Conservation (phyloP, 2,888 invertebrate genomes). For the Eupithecia insigniata region DNA sequence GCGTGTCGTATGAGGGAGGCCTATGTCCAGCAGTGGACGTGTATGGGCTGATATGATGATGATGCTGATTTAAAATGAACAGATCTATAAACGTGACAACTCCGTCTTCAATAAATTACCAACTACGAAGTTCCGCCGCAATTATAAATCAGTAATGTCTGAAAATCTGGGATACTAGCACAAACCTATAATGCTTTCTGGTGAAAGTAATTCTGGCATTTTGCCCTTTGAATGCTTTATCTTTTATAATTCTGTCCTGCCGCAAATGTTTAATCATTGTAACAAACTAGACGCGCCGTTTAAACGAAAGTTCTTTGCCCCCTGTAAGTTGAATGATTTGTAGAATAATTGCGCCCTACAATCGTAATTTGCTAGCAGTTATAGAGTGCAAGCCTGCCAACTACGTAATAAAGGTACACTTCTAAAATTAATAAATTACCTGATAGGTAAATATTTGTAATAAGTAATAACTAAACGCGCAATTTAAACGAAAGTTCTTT, state of each 20-base stretch:
- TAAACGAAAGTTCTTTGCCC: slow-evolving; percentile 16
- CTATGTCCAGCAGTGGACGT: no score
- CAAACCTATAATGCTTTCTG: slow-evolving; percentile 20
- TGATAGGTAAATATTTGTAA: no score
- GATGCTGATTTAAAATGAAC: no score
- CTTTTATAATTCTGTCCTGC: slow-evolving; percentile 1
- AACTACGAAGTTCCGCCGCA: slow-evolving; percentile 11
- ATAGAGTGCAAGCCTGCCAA: not conserved
- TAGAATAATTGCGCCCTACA: not conserved
- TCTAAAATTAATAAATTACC: not conserved
- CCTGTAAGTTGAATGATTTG: not conserved
- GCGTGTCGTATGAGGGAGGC: no score
- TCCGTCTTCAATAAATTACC: slow-evolving; percentile 22
- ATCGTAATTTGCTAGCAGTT: not conserved
- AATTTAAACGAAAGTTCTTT: slow-evolving; percentile 14
- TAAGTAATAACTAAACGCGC: slow-evolving; percentile 11
- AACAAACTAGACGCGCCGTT: slow-evolving; percentile 7
- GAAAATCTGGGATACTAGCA: slow-evolving; percentile 20
- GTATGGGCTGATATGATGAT: no score
- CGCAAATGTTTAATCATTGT: slow-evolving; percentile 4
- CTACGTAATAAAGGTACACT: not conserved
- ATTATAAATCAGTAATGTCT: slow-evolving; percentile 1
- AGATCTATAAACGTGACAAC: no score
- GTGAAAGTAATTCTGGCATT: slow-evolving; percentile 8
- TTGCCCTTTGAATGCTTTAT: slow-evolving; percentile 1